Conservation (phyloP, 2,113 vertebrate genomes). For the Pseudonaja textilis region DNA sequence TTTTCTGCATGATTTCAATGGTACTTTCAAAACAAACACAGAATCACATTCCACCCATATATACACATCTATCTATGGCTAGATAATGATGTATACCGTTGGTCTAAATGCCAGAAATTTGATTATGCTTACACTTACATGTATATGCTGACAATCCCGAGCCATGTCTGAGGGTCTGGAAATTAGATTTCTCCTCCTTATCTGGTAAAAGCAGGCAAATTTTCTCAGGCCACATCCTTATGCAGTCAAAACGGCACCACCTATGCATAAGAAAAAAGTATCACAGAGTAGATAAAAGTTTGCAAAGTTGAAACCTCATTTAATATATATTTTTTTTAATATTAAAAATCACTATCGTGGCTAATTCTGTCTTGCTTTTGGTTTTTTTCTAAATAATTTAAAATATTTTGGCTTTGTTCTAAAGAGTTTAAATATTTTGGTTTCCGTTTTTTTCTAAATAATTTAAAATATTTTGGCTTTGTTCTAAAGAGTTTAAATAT, state of each 20-base stretch:
- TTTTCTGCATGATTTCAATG: constrained; percentile 35
- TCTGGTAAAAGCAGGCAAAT: not conserved
- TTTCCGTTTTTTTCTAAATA: no score
- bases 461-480: not conserved
- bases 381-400: not conserved
- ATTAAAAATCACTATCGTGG: not conserved
- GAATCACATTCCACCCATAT: not conserved
- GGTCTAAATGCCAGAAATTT: not conserved
- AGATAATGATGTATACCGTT: not conserved
- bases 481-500: not conserved
- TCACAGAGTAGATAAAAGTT: not conserved
- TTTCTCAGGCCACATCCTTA: not conserved
- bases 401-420: not conserved
- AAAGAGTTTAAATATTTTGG: not conserved
- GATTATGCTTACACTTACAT: not conserved
- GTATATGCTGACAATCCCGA: not conserved
- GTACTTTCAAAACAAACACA: constrained; percentile 42
- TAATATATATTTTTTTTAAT: not conserved
- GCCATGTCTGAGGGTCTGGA: not conserved
- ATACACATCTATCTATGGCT: not conserved
- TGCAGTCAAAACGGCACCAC: not conserved
- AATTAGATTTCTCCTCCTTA: not conserved
- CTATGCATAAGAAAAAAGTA: not conserved
- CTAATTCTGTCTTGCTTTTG: not conserved
- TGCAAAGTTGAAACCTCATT: not conserved